phyloP scores from a whole-genome alignment of 2,797 vertebrate genomes.

The Vespertilio murinus region DNA sequence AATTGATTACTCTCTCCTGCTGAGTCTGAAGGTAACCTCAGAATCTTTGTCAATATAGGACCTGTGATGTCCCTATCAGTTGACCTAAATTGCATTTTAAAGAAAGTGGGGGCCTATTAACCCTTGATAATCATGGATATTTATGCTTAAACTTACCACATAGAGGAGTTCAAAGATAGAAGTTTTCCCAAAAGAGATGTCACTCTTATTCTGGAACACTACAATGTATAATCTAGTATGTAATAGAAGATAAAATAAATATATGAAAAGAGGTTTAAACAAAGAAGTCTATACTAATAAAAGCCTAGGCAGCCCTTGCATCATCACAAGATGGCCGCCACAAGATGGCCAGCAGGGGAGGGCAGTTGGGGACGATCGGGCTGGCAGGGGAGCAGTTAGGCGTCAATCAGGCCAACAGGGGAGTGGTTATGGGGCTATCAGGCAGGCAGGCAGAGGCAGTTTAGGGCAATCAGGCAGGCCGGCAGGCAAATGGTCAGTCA shows the following conservation, averaged over 20 bases:
- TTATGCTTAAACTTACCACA: constrained; percentile 72
- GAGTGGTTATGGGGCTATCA: no score
- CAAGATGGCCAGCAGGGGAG: no score
- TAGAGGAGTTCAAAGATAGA: constrained; percentile 40
- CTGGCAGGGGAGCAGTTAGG: no score
- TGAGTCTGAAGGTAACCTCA: background rate
- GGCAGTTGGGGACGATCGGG: no score
- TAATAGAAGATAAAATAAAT: background rate
- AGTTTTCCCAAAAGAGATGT: background rate
- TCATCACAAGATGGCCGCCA: no score
- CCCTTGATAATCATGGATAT: constrained; percentile 73
- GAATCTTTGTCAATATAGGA: background rate
- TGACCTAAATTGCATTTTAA: background rate
- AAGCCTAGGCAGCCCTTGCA: no score
- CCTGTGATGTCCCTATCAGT: no score
- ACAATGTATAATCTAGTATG: background rate
- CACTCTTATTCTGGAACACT: background rate
- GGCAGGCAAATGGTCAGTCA: no score
- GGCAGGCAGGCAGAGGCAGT: no score
- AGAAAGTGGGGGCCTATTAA: constrained; percentile 68
- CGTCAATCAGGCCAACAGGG: no score
- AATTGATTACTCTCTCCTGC: background rate
- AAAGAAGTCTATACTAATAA: background rate
- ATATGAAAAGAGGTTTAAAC: background rate
- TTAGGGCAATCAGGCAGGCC: no score